These are phyloP conservation scores for Champsocephalus gunnari DNA, from an alignment of 2,797 vertebrate species.

Conservation along the genomic window DNA sequence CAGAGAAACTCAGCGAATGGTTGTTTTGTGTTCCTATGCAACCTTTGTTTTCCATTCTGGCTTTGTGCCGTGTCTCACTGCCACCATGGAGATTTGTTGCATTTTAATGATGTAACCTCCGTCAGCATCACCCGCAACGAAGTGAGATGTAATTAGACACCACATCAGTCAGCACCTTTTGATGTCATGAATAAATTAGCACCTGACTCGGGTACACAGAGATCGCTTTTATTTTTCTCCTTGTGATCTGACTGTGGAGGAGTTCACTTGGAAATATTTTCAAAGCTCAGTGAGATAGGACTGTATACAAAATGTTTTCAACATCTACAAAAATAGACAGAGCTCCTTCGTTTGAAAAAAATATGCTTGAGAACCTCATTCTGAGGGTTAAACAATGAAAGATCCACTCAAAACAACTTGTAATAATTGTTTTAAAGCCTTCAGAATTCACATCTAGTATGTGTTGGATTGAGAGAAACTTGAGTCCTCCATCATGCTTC, in stretches of 20 bases:
- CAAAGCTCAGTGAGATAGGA: not conserved
- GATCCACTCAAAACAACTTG: not conserved
- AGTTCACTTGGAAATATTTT: not conserved
- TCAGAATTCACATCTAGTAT: not conserved
- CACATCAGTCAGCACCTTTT: not conserved
- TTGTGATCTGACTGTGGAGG: not conserved
- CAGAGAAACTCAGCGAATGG: accelerated
- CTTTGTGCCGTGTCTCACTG: not conserved
- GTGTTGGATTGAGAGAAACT: not conserved
- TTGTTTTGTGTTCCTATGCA: not conserved
- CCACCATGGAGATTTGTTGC: constrained; percentile 5
- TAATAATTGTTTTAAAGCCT: not conserved
- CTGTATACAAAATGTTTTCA: too few relatives aligned
- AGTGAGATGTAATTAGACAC: not conserved
- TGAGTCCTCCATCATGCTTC: not conserved
- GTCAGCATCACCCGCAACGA: not conserved
- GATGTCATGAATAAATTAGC: not conserved
- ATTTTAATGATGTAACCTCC: not conserved
- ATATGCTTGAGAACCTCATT: not conserved
- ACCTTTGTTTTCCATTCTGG: constrained; percentile 1
- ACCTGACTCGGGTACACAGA: not conserved
- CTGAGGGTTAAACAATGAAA: not conserved
- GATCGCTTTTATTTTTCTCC: not conserved
- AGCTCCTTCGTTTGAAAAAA: not conserved
- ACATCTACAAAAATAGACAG: not conserved